Evolutionary conservation across 2,113 vertebrate genomes (phyloP), one percentile per base, ranked within the genome.

Genomic region (Epinephelus fuscoguttatus): DNA sequence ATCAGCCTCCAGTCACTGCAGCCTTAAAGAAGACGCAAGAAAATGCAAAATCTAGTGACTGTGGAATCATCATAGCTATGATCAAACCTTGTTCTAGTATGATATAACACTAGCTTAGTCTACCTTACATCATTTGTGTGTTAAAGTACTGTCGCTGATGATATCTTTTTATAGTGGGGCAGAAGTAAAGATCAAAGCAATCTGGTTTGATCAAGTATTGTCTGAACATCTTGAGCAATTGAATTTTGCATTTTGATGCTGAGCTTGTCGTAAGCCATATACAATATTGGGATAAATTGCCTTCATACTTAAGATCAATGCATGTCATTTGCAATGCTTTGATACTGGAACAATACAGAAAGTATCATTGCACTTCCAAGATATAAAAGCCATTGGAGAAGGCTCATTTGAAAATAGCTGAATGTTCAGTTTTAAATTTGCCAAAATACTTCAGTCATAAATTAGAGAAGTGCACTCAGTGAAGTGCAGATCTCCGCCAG

Each of bases 251-350:
- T 78, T 73, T 72, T 73, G 61, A 86, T 66, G 52, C 64, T 4
- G n/a, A 27, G 47, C 72, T 63, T 50, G 53, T 69, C 75, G 66
- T 40, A 9, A 15, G 14, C 14, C 61, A 17, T 53, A 45, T 62
- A 70, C 61, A 75, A 67, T 70, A 61, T 59, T 81, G 50, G 60
- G 49, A 63, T 77, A 69, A 86, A 87, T 82, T 80, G 68, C 76
- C 57, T 70, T 66, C 33, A 37, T 55, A 74, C 78, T 62, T 30
- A 62, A 74, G 66, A 83, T 85, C 76, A 84, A 56, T 30, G 85
- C 11, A 3, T 56, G 55, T 6, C 70, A 89, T 90, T 89, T 88
- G 80, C 70, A 77, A 81, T 49, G 61, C 87, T 90, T 87, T 89
- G 85, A 93, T 81, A 49, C 27, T 56, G 59, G 45, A 76, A 78